These are phyloP conservation scores for Notiomystis cincta DNA, from an alignment of 2,113 vertebrate species.

Conservation along the genomic window DNA sequence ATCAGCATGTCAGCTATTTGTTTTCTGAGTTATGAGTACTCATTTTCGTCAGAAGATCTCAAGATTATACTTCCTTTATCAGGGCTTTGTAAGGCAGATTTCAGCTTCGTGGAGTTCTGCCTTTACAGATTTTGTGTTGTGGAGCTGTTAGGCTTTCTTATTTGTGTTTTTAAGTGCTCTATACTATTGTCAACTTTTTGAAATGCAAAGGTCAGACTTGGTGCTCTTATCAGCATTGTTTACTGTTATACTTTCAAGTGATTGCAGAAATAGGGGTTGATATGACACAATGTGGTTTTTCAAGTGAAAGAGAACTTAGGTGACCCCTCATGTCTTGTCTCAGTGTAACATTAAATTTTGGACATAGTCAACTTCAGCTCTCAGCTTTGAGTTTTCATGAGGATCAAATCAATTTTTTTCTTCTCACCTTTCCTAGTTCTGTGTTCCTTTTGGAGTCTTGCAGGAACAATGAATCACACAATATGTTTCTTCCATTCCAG, in stretches of 20 bases:
- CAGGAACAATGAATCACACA: background rate
- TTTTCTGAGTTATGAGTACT: background rate
- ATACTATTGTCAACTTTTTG: background rate
- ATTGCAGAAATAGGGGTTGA: background rate
- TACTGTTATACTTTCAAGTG: background rate
- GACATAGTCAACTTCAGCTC: background rate
- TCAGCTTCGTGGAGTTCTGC: background rate
- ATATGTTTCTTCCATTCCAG: background rate
- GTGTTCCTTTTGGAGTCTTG: background rate
- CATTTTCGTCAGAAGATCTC: background rate
- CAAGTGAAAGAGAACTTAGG: background rate
- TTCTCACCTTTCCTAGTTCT: background rate
- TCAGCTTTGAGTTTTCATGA: background rate
- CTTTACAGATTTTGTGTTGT: background rate
- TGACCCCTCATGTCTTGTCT: background rate
- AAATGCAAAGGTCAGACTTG: background rate
- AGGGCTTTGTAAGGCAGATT: background rate
- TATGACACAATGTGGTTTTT: background rate
- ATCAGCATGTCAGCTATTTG: background rate
- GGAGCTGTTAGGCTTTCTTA: background rate
- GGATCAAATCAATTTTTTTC: background rate
- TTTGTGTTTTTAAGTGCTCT: background rate
- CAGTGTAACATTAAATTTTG: background rate
- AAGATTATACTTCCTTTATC: background rate
- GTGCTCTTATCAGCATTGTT: background rate